These are phyloP conservation scores for Micromussa lordhowensis DNA, from an alignment of 92 coral and sea anemone species.

Conservation along the genomic window DNA sequence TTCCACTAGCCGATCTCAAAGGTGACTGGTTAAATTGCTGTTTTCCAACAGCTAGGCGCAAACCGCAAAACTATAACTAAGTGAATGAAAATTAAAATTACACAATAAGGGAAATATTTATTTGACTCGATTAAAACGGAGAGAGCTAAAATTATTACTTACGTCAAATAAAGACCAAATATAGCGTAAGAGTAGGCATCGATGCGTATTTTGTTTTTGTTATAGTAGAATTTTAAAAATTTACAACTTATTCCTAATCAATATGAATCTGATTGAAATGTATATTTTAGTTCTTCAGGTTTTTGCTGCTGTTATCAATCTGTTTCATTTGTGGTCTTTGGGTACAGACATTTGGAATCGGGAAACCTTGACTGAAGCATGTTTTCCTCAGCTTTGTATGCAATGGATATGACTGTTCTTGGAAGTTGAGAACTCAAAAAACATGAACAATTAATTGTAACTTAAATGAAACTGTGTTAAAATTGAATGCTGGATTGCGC, in stretches of 20 bases:
- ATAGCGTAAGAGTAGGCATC: background rate
- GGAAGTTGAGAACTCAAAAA: background rate
- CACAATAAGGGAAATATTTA: background rate
- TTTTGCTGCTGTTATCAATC: background rate
- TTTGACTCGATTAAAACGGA: background rate
- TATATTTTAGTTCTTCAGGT: background rate
- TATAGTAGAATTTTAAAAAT: background rate
- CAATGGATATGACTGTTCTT: background rate
- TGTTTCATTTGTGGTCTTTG: background rate
- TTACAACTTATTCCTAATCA: background rate
- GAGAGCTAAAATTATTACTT: background rate
- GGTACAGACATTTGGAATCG: background rate
- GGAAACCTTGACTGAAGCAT: background rate
- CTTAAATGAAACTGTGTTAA: background rate
- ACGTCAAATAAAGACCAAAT: background rate
- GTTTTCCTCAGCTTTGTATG: background rate
- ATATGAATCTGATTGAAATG: background rate
- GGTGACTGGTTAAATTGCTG: background rate
- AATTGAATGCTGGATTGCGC: background rate
- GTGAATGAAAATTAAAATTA: background rate
- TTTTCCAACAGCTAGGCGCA: background rate
- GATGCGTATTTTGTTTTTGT: background rate
- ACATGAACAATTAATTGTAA: background rate
- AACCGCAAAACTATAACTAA: conserved; percentile 6
- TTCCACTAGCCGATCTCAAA: background rate